These are phyloP conservation scores for Coluber constrictor DNA, from an alignment of 2,797 vertebrate species.

Conservation along the genomic window DNA sequence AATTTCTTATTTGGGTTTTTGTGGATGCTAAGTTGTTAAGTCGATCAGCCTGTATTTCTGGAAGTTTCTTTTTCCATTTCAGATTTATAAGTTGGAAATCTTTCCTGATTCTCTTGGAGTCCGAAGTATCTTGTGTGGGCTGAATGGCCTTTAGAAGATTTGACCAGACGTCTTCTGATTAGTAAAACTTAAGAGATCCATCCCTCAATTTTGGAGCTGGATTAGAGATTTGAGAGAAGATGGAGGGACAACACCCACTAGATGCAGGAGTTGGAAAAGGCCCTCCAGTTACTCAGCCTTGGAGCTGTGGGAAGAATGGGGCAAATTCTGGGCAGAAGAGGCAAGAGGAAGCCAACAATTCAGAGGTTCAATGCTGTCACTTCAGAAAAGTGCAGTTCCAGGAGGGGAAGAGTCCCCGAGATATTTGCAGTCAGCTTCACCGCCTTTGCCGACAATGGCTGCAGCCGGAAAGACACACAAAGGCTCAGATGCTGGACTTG, in stretches of 20 bases:
- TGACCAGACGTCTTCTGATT: neutral
- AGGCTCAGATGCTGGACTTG: neutral
- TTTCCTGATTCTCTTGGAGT: too few relatives aligned
- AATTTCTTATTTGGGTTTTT: too few relatives aligned
- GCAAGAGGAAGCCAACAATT: neutral
- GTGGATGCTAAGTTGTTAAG: too few relatives aligned
- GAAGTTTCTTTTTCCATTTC: neutral
- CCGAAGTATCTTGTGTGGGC: too few relatives aligned
- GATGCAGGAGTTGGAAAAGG: neutral
- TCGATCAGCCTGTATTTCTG: too few relatives aligned
- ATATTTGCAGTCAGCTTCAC: neutral
- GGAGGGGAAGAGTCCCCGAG: neutral
- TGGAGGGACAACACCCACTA: neutral
- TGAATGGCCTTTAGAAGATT: too few relatives aligned
- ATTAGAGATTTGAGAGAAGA: neutral
- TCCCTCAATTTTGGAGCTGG: neutral
- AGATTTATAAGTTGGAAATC: too few relatives aligned
- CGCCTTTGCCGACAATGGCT: neutral
- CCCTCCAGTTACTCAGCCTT: neutral
- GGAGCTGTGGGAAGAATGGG: neutral
- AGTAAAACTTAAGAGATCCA: neutral
- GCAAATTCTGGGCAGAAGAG: neutral
- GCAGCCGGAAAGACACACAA: neutral
- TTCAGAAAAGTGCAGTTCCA: neutral
- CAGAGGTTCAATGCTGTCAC: neutral